phyloP scores from a whole-genome alignment of 2,888 invertebrate species.

The Andricus quercusramuli region DNA sequence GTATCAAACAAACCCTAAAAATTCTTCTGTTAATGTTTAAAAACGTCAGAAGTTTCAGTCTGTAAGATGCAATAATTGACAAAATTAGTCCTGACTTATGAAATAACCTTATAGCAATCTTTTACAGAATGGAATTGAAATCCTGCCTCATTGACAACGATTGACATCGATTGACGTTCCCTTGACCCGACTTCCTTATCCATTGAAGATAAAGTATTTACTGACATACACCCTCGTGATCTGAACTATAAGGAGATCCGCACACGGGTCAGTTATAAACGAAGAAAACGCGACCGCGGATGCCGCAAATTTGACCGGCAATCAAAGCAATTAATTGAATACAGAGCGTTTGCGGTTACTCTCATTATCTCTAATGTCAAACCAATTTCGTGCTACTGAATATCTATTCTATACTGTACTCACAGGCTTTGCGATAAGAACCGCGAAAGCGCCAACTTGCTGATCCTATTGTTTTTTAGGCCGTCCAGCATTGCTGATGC shows the following conservation, averaged over 20 bases:
- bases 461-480: constrained; percentile 87
- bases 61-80: neutral
- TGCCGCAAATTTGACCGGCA: constrained; percentile 45
- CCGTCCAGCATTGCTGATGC: constrained; percentile 86
- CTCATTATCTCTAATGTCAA: constrained; percentile 39
- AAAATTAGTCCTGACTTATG: neutral
- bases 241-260: neutral
- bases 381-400: constrained; percentile 40
- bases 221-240: neutral
- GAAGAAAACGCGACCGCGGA: constrained; percentile 4
- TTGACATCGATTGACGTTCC: neutral
- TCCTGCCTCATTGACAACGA: neutral
- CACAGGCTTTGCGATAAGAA: constrained; percentile 90
- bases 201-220: neutral
- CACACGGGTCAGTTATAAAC: neutral
- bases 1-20: neutral
- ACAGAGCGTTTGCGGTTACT: constrained; percentile 38
- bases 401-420: constrained; percentile 79
- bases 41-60: neutral
- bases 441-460: constrained; percentile 86
- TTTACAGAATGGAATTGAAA: neutral
- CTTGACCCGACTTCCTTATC: neutral
- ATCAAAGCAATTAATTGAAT: constrained; percentile 55
- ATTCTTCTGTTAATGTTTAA: neutral
- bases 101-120: neutral